Base-by-base conservation (phyloP, 2,113 vertebrate genomes). In the Condylura cristata region DNA sequence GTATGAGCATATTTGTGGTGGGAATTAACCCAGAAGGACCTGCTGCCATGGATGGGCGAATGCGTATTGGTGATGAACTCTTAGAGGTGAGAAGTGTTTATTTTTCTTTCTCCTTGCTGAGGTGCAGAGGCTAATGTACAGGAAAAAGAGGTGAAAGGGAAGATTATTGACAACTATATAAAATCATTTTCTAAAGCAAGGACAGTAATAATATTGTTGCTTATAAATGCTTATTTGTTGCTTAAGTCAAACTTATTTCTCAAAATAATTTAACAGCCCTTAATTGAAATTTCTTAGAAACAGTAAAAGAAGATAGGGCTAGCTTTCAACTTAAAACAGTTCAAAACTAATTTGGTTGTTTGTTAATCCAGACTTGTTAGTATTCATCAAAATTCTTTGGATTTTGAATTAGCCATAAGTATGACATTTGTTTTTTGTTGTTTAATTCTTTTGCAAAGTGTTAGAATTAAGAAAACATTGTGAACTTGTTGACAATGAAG, bases 1-100 rank as follows among this genome's bases (percentile, higher is more conserved):
- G 98, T 14, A 98, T 99, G 98, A 99, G 99, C 97, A 99, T 99
- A 98, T 99, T 99, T 2, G 98, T 99, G 89, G 99, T 99, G 74
- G 99, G 99, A 51, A 99, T 99, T 94, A 99, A 99, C 39, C 98
- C 99, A 0, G 99, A 99, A 3, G 99, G 99, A 28, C 97, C 99
- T 0, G 99, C 99, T 0, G 99, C 98, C 24, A 93, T 97, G 0
- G 99, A 99, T 0, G 99, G 99, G 46, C 98, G 98, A 72, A 98
- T 99, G 97, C 97, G 68, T 14, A 97, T 99, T 10, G 99, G 99
- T 6, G 99, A 99, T 58, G 99, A 99, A 24, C 98, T 99, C 89
- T 97, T 99, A 89, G 99, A 99, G 99, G 99, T 99, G 80, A 98
- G 96, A 3, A 32, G 60, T 51, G 1, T n/a, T 20, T 58, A 11